Base-by-base conservation (phyloP, 2,888 invertebrate species). In the Crematogaster levior region DNA sequence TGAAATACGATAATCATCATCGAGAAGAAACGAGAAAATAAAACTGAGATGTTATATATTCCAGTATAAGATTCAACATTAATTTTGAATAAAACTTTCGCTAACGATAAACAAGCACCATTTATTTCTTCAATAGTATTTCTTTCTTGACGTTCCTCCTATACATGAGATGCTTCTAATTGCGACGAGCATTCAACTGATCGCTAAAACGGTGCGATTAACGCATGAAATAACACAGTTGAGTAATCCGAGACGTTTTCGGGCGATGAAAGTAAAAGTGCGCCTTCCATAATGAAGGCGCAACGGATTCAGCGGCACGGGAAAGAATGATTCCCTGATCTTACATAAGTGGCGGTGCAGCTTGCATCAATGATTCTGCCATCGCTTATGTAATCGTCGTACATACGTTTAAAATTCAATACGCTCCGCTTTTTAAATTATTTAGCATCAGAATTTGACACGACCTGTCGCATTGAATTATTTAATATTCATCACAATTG, bases 301-400 rank as follows among this genome's bases (percentile, higher is more conserved):
- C 65, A 65, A 48, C 34, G 43, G 66, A 66, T 77, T 58, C 75
- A 73, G 61, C 80, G 56, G 30, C 51, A 63, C 60, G 80, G 73
- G 65, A 63, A 88, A 83, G 72, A 88, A 83, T 79, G 82, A 83
- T 86, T 86, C 84, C 84, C 60, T 60, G 74, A 81, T 85, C 84
- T 88, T 88, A 87, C 66, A 81, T 87, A 87, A 87, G 87, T 82
- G 72, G 79, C 74, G 72, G 77, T 84, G 88, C 83, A 88, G 70
- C 86, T 88, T 88, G 88, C 87, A 86, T 84, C 85, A 86, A 88
- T 86, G 88, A 88, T 86, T 88, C 86, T 72, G 74, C 80, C 86
- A 46, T 79, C 56, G 34, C 75, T 88, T 88, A 84, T 60, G 65
- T 84, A 88, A 88, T 83, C 53, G 81, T n/a, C 61, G 58, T n/a